A percentile compares a stretch with the other conserved stretches of the same genome.
Evolutionary conservation across 2,888 invertebrate species (phyloP).

Genomic region (Operophtera brumata): DNA sequence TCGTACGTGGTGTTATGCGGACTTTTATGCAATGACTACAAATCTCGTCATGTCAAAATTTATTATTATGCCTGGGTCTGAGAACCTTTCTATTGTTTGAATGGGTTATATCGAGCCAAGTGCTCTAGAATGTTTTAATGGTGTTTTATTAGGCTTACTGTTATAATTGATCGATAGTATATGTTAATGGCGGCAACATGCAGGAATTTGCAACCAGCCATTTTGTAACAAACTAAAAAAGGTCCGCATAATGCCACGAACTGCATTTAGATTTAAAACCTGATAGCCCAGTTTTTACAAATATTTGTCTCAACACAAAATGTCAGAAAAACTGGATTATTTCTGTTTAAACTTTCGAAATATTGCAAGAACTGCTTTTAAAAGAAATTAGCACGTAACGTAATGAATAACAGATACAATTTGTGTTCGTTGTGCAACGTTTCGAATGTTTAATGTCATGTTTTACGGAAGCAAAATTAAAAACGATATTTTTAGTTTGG

Average conservation of each 20-base stretch:
- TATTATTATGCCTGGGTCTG: constrained; percentile 14
- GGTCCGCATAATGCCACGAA: constrained; percentile 27
- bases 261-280: constrained; percentile 30
- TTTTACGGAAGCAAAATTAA: constrained; percentile 36
- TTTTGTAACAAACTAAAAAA: neutral
- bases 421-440: constrained; percentile 29
- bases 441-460: constrained; percentile 30
- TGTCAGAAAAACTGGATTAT: constrained; percentile 35
- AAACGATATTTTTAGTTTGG: constrained; percentile 29
- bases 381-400: constrained; percentile 14
- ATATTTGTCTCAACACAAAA: constrained; percentile 7
- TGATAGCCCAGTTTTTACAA: constrained; percentile 37
- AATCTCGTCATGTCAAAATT: constrained; percentile 9
- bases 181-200: neutral
- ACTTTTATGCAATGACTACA: constrained; percentile 1
- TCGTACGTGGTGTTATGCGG: constrained; percentile 12
- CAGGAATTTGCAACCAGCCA: neutral
- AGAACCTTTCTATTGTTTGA: constrained; percentile 20
- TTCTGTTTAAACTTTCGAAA: constrained; percentile 34
- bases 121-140: constrained; percentile 11
- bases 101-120: constrained; percentile 8
- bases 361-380: constrained; percentile 32
- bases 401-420: constrained; percentile 2
- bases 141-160: neutral
- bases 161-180: constrained; percentile 8